Conservation (phyloP, 23 tunicate species). For the Ciona savignyi region DNA sequence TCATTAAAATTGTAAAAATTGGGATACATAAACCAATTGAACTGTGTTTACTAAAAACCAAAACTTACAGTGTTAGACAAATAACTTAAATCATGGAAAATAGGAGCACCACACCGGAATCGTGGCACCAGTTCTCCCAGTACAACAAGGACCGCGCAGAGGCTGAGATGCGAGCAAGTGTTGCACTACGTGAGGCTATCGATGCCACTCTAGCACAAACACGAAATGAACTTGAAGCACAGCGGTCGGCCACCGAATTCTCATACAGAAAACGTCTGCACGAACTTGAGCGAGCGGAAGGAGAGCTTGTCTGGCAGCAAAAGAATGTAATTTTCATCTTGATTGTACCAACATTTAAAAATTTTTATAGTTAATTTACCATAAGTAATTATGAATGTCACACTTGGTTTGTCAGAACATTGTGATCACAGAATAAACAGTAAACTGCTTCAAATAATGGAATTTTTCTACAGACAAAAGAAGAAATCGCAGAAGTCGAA, state of each 20-base stretch:
- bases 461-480: conserved; percentile 41
- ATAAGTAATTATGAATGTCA: too few relatives aligned
- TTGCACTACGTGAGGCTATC: conserved; percentile 75
- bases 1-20: not conserved
- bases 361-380: too few relatives aligned
- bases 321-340: conserved; percentile 60
- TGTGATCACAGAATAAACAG: not conserved
- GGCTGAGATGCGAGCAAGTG: conserved; percentile 88
- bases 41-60: not conserved
- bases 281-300: conserved; percentile 81
- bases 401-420: too few relatives aligned
- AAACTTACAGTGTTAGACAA: not conserved
- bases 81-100: too few relatives aligned
- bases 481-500: conserved; percentile 94
- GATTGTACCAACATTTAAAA: too few relatives aligned
- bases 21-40: not conserved
- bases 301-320: conserved; percentile 82
- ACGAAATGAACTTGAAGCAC: conserved; percentile 89
- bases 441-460: too few relatives aligned
- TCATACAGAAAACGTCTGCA: conserved; percentile 93
- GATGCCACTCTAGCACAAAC: conserved; percentile 88
- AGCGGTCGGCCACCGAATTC: conserved; percentile 84
- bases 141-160: conserved; percentile 95
- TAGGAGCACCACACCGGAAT: conserved; percentile 81
- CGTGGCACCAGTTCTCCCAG: conserved; percentile 95